Base-by-base conservation (phyloP, 2,888 invertebrate species). In the Galeopsomyia nigrocyanea region DNA sequence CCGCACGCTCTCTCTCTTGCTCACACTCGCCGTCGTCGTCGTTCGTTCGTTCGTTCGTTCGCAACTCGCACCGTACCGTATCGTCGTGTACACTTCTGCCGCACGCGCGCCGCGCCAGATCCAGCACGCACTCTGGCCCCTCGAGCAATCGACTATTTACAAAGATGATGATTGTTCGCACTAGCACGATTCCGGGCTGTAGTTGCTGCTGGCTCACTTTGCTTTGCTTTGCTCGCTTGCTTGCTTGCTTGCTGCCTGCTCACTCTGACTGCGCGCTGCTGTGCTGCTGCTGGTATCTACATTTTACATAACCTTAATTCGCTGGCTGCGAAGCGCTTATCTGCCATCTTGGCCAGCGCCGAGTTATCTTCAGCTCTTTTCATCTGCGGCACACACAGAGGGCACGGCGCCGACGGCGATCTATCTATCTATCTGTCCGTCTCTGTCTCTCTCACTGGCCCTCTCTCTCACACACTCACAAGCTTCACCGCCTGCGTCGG, bases 251-350 rank as follows among this genome's bases (percentile, higher is more conserved):
- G 13, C 39, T 39, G 39, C 39, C 39, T 10, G 39, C 5, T 39
- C 39, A 39, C 53, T 53, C 53, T 53, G 17, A 7, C 46, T 17
- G 60, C 47, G 31, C 31, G 60, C 39, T 21, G 17, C 51, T 17
- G 16, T 55, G 16, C 21, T 22, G 10, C 22, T 22, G 56, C 21
- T 22, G 21, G 63, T 75, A 69, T 75, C 75, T 72, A 73, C 75
- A 71, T 73, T 75, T 75, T 75, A 75, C 75, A 75, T 75, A 75
- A 75, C 75, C 75, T 75, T 75, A 75, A 75, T 75, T 75, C 75
- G 56, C 63, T 55, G 50, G 39, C 39, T 19, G 63, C 47, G 72
- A 70, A 72, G 74, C 74, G 22, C 39, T 66, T 57, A 70, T 73
- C 66, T 67, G 47, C 47, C 10, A 68, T 73, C 63, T 63, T 21